Evolutionary conservation across 2,797 vertebrate species (phyloP).

Genomic region (Zenarchopterus dispar): DNA sequence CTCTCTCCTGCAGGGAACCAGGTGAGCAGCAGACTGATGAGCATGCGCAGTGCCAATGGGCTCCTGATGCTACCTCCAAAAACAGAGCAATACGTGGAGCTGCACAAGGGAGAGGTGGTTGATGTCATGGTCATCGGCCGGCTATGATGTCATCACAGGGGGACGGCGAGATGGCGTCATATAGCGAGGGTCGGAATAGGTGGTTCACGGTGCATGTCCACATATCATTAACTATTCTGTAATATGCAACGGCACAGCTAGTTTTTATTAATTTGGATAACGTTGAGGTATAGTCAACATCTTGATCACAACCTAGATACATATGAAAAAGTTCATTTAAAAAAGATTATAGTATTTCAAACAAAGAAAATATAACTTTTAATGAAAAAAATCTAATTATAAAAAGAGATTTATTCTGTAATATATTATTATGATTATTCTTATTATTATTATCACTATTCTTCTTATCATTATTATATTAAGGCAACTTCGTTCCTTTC

Average conservation of each 20-base stretch:
- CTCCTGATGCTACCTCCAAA: constrained; percentile 99
- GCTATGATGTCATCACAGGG: constrained; percentile 90
- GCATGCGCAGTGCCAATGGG: constrained; percentile 99
- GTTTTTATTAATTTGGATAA: constrained; percentile 99
- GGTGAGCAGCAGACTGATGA: constrained; percentile 99
- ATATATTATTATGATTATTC: constrained; percentile 93
- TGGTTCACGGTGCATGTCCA: constrained; percentile 99
- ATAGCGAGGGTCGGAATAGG: constrained; percentile 80
- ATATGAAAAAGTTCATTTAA: constrained; percentile 82
- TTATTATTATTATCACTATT: constrained; percentile 87
- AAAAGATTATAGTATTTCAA: constrained; percentile 93
- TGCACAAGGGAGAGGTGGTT: constrained; percentile 99
- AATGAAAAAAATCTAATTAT: constrained; percentile 91
- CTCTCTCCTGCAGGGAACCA: constrained; percentile 88
- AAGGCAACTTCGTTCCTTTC: constrained; percentile 99
- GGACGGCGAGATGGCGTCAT: constrained; percentile 68
- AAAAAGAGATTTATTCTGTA: constrained; percentile 99
- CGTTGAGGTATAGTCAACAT: constrained; percentile 99
- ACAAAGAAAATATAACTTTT: constrained; percentile 97
- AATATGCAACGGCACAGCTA: constrained; percentile 99
- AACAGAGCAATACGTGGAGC: constrained; percentile 99
- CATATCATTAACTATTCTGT: constrained; percentile 99
- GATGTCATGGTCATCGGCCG: constrained; percentile 99
- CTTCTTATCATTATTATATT: constrained; percentile 87
- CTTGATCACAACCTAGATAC: constrained; percentile 92